These are phyloP conservation scores for Drosophila recens DNA, from an alignment of 2,888 invertebrate species.

Conservation along the genomic window DNA sequence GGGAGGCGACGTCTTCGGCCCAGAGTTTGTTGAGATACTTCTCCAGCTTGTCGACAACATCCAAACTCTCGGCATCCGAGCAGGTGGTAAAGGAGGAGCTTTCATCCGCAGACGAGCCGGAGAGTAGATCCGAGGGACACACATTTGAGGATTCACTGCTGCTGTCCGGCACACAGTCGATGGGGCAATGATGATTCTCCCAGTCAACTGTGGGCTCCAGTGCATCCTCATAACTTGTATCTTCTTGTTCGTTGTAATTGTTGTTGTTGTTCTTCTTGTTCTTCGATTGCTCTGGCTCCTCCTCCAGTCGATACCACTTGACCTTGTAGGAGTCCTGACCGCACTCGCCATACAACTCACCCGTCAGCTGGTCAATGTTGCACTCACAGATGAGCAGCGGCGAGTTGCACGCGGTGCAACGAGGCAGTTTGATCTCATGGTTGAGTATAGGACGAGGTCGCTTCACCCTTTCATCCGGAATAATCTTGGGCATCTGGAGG, in stretches of 20 bases:
- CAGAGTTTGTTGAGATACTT: slow-evolving; percentile 66
- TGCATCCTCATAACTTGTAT: slow-evolving; percentile 44
- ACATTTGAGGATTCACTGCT: slow-evolving; percentile 54
- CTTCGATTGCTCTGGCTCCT: slow-evolving; percentile 1
- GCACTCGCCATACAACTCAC: slow-evolving; percentile 72
- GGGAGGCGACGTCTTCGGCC: slow-evolving; percentile 63
- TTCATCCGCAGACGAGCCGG: neutral
- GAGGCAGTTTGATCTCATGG: slow-evolving; percentile 61
- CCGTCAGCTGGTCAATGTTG: slow-evolving; percentile 72
- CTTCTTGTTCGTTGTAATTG: neutral
- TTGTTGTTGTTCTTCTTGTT: neutral
- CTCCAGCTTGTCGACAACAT: slow-evolving; percentile 59
- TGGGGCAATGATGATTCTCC: slow-evolving; percentile 79
- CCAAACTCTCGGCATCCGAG: slow-evolving; percentile 38
- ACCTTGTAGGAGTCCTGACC: slow-evolving; percentile 81
- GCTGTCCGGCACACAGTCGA: slow-evolving; percentile 65
- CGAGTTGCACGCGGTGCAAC: slow-evolving; percentile 67
- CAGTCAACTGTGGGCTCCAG: slow-evolving; percentile 55
- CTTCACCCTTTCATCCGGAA: slow-evolving; percentile 2
- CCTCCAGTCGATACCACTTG: slow-evolving; percentile 74
- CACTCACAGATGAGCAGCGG: slow-evolving; percentile 79
- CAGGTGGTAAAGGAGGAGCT: slow-evolving; percentile 41
- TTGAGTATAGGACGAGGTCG: slow-evolving; percentile 58
- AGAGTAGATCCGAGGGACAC: slow-evolving; percentile 45
- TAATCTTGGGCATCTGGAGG: slow-evolving; percentile 59